Evolutionary conservation across 1,140 invertebrate genomes (phyloP).

Genomic region (Parapsyche elsis): DNA sequence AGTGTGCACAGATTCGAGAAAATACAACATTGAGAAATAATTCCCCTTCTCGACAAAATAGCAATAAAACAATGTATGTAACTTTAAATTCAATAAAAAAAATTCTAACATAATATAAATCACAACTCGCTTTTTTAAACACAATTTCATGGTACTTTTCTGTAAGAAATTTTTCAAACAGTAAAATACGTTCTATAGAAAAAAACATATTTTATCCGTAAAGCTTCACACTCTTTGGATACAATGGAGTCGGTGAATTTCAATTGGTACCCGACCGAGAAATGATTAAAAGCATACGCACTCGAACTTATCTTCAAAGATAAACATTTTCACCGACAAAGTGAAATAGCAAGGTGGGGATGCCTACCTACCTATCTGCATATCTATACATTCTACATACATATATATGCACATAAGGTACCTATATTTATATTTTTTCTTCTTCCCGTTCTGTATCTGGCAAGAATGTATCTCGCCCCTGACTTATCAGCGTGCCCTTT

Average conservation of each 20-base stretch:
- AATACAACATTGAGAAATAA: not conserved
- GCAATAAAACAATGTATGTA: too few relatives aligned
- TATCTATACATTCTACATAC: too few relatives aligned
- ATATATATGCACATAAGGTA: too few relatives aligned
- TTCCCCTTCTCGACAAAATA: too few relatives aligned
- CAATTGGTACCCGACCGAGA: not conserved
- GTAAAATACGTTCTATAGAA: not conserved
- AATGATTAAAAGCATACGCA: slow-evolving; percentile 17
- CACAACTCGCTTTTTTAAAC: too few relatives aligned
- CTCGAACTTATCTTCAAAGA: slow-evolving; percentile 6
- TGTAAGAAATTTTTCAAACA: too few relatives aligned
- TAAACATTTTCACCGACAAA: slow-evolving; percentile 21
- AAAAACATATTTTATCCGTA: not conserved
- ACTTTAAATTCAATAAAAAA: too few relatives aligned
- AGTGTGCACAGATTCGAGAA: not conserved
- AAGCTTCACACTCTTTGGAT: not conserved
- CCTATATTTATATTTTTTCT: too few relatives aligned
- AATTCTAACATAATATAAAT: too few relatives aligned
- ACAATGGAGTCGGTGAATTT: not conserved
- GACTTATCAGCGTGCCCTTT: slow-evolving; percentile 38
- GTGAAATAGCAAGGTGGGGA: slow-evolving; percentile 6
- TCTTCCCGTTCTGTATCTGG: slow-evolving; percentile 3
- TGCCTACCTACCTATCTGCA: too few relatives aligned
- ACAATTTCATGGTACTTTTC: too few relatives aligned
- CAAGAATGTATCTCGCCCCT: slow-evolving; percentile 14